These are phyloP conservation scores for Chaetorhynchus papuensis DNA, from an alignment of 2,113 vertebrate genomes.

Conservation along the genomic window DNA sequence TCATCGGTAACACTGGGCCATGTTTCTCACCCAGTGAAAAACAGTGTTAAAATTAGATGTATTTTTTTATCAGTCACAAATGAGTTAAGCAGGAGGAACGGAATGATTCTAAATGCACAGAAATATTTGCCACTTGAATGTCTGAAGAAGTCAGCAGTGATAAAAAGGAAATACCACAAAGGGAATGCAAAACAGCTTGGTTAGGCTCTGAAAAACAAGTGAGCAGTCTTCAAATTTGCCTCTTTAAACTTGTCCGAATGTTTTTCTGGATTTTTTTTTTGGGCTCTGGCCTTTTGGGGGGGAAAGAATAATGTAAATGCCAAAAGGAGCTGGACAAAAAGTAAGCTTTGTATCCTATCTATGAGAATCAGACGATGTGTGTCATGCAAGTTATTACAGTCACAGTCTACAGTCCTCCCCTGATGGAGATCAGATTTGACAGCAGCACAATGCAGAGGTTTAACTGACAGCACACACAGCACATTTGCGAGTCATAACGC, in stretches of 20 bases:
- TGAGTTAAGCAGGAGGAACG: not conserved
- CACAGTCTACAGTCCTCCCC: constrained; percentile 62
- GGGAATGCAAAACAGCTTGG: not conserved
- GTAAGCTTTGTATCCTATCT: constrained; percentile 63
- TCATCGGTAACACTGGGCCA: accelerated
- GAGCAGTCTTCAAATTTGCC: not conserved
- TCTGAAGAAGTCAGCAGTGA: not conserved
- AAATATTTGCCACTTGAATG: not conserved
- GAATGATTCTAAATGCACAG: not conserved
- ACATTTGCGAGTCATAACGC: constrained; percentile 54
- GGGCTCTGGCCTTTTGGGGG: not conserved
- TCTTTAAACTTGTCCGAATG: not conserved
- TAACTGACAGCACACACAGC: constrained; percentile 61
- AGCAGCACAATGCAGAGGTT: constrained; percentile 57
- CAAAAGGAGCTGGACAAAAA: constrained; percentile 46
- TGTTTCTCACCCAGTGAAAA: not conserved
- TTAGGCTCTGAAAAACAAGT: not conserved
- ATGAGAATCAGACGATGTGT: constrained; percentile 68
- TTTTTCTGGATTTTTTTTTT: not conserved
- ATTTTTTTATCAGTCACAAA: not conserved
- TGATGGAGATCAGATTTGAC: constrained; percentile 64
- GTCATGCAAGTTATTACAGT: constrained; percentile 72
- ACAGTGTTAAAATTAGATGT: not conserved
- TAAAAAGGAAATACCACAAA: not conserved
- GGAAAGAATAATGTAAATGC: constrained; percentile 19